phyloP scores from a whole-genome alignment of 2,797 vertebrate genomes.

The Graptemys geographica region DNA sequence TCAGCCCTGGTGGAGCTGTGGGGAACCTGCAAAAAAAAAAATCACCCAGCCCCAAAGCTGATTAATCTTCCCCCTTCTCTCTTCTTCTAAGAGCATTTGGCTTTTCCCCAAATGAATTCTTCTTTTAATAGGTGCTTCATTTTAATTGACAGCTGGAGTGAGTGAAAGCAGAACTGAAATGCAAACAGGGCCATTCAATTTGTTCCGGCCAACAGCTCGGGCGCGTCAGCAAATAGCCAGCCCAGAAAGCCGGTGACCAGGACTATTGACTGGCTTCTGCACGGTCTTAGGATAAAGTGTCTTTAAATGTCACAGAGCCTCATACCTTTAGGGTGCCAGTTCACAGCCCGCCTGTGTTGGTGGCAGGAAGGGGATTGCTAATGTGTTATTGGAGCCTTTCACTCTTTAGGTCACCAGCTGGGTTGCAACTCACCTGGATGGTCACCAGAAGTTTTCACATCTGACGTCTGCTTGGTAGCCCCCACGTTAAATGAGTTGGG shows the following conservation, averaged over 20 bases:
- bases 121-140: too few relatives aligned
- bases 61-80: too few relatives aligned
- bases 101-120: too few relatives aligned
- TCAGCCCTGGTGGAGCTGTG: not conserved
- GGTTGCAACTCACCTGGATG: not conserved
- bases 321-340: not conserved
- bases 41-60: too few relatives aligned
- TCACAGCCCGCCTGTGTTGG: not conserved
- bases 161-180: too few relatives aligned
- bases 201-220: not conserved
- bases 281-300: not conserved
- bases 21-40: not conserved
- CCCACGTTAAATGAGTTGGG: not conserved
- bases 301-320: not conserved
- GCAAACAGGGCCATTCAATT: not conserved
- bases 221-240: not conserved
- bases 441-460: not conserved
- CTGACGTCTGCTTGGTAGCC: not conserved
- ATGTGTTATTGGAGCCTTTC: not conserved
- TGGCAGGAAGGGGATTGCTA: not conserved
- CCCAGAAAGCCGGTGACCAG: not conserved
- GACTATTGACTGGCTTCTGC: not conserved
- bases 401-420: not conserved
- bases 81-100: too few relatives aligned
- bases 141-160: too few relatives aligned